Base-by-base conservation (phyloP, 1,140 invertebrate species). In the Lepidotrigona ventralis region DNA sequence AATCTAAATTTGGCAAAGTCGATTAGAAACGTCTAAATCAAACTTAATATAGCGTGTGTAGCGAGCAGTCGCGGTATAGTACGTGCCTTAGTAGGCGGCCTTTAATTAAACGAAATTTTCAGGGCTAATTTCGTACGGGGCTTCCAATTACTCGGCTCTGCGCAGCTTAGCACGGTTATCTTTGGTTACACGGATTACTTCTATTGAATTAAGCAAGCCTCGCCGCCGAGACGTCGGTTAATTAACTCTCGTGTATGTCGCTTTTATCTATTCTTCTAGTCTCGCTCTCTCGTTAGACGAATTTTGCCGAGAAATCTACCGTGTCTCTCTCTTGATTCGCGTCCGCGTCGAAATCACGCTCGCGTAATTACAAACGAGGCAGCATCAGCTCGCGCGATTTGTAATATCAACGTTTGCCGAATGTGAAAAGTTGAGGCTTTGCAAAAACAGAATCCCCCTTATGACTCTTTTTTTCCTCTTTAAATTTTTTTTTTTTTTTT, bases 71-170 rank as follows among this genome's bases (percentile, higher is more conserved):
- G 68, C 69, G 54, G 54, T 72, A 8, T 39, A 8, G 39, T 64
- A n/a, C 51, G 39, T 63, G 54, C 83, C 56, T 33, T 33, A 33
- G 33, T 33, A 33, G 86, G 88, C 84, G 85, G 86, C 72, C 85
- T 90, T 88, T 91, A 92, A 91, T 92, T 91, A 91, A 87, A 86
- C 89, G 83, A 91, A 91, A 91, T 92, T 92, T 88, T 85, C 82
- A 56, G 85, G 75, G 86, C 86, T 92, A 91, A 92, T 92, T 91
- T 88, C 78, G 87, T 81, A 79, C 79, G 33, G 39, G 39, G 46
- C 82, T 56, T 84, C 63, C 83, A 88, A 90, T 90, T 90, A 90
- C 84, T 90, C 89, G 77, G 51, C 76, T 26, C 54, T 60, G 70
- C 46, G n/a, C 73, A 46, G 17, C 46, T 58, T 64, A 46, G 51